Base-by-base conservation (phyloP, 2,797 vertebrate genomes). In the Cynopterus sphinx region DNA sequence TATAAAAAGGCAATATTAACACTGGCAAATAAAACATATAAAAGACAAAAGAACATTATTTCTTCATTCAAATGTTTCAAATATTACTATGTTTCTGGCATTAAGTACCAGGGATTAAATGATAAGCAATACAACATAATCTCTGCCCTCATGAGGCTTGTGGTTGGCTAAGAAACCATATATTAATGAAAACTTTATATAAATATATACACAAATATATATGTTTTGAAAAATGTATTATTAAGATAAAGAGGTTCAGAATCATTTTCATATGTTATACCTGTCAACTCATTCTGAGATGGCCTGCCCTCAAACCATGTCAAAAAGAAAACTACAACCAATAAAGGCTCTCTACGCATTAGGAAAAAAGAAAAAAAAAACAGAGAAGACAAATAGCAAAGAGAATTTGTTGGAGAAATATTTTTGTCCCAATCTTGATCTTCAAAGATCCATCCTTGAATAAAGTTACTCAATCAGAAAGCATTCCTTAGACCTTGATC, bases 1-100 rank as follows among this genome's bases (percentile, higher is more conserved):
- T 93, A 77, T 63, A 71, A 82, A 79, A 95, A 93, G 51, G 59
- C 24, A 92, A 79, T 43, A 78, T 2, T 77, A 92, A 83, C 57
- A 78, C 2, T 81, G 57, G n/a, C 84, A 88, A 88, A 93, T 51
- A 67, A 43, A 92, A 91, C 21, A 61, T 26, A 3, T 17, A 75
- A 90, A 91, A 78, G 51, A 84, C 36, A 78, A 82, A 85, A 33
- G 51, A 91, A 82, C 8, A 75, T 46, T 89, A 87, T 63, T 83
- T 57, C 51, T 43, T 95, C 55, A 90, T 74, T 93, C 43, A 85
- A 75, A 85, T 82, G 7, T 67, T 82, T 57, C 39, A 94, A 87
- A 73, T 31, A 71, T 28, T 77, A 63, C 36, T 31, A 46, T 46
- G 19, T 65, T 43, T n/a, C 59, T 55, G 33, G n/a, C 77, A 95